phyloP scores from a whole-genome alignment of 2,113 vertebrate genomes.

The Myotis lucifugus region DNA sequence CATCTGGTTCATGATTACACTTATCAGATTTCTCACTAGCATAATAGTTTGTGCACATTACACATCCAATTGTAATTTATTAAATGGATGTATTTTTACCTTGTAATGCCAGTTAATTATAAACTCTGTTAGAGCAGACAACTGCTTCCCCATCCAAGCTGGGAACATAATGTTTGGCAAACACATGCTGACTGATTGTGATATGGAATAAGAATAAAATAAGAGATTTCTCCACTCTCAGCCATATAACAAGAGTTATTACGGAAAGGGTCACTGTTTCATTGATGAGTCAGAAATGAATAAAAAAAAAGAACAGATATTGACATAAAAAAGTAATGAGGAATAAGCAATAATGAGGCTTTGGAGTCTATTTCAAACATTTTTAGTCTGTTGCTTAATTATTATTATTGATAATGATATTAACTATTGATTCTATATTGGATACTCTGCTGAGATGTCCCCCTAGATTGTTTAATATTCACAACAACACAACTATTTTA shows the following conservation, averaged over 20 bases:
- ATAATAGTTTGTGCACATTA: not conserved
- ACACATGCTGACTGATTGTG: not conserved
- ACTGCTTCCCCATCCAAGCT: not conserved
- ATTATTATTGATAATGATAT: not conserved
- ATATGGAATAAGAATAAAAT: not conserved
- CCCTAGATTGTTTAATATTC: not conserved
- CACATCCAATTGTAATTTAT: not conserved
- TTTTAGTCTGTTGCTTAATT: not conserved
- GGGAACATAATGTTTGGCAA: not conserved
- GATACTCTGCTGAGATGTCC: not conserved
- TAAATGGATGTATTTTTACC: not conserved
- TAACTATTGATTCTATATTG: not conserved
- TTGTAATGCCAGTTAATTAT: not conserved
- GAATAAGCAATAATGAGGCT: not conserved
- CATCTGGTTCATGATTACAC: not conserved
- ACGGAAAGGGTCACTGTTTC: not conserved
- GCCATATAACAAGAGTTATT: not conserved
- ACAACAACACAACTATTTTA: not conserved
- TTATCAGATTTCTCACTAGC: not conserved
- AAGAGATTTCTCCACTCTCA: not conserved
- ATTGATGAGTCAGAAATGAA: not conserved
- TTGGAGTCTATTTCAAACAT: constrained; percentile 11
- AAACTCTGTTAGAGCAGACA: constrained; percentile 12
- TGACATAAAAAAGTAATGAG: not conserved
- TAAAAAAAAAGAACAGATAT: not conserved